Evolutionary conservation across 2,113 vertebrate species (phyloP).

Genomic region (Colossoma macropomum): DNA sequence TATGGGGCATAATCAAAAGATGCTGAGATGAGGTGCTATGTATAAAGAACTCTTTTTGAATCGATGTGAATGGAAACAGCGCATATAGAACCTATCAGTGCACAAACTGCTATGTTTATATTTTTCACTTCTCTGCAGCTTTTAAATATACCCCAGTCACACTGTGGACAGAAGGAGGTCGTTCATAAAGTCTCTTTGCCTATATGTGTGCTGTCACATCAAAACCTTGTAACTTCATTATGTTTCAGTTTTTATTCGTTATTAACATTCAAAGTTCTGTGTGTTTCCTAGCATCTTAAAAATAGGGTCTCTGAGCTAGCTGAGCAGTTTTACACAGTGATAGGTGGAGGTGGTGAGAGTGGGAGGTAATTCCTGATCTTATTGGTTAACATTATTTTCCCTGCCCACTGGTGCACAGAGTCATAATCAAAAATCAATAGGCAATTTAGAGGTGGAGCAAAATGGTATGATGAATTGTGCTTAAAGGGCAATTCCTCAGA

Average conservation of each 20-base stretch:
- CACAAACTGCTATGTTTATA: constrained; percentile 3
- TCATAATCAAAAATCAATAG: no score
- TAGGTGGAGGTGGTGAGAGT: no score
- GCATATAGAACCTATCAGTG: background rate
- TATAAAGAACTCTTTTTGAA: background rate
- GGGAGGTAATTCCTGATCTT: no score
- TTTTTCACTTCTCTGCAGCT: constrained; percentile 12
- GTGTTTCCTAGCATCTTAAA: no score
- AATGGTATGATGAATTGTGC: no score
- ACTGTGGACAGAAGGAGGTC: background rate
- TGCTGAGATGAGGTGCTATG: constrained; percentile 36
- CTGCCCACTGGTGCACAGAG: no score
- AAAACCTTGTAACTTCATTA: background rate
- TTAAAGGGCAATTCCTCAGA: no score
- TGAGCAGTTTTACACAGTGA: no score
- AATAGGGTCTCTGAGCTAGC: no score
- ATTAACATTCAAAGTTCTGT: background rate
- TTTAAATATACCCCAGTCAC: constrained; percentile 37
- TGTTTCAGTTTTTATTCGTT: background rate
- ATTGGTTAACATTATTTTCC: no score
- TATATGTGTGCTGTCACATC: background rate
- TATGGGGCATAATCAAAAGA: constrained; percentile 43
- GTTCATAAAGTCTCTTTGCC: background rate
- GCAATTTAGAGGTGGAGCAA: no score
- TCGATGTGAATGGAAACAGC: background rate